A percentile compares a stretch with the other conserved stretches of the same genome.
These are phyloP conservation scores for Oikopleura albicans DNA, from an alignment of 23 tunicate species.

Conservation along the genomic window DNA sequence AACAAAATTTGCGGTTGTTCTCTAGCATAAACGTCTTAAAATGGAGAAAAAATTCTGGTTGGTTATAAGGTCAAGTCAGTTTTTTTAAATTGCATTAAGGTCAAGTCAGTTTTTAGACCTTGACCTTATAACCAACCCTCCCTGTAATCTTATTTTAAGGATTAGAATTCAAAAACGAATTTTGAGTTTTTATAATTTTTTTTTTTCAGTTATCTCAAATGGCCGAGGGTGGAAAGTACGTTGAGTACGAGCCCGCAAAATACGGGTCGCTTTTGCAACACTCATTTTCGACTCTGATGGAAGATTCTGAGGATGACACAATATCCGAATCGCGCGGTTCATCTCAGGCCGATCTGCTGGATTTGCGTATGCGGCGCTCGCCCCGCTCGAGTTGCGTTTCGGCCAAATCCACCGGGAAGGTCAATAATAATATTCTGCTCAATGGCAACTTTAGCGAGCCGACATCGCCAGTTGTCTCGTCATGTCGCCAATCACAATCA, in stretches of 20 bases:
- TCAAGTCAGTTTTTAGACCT: too few relatives aligned
- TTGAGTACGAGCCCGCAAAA: not conserved
- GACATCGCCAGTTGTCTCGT: not conserved
- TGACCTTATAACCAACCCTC: too few relatives aligned
- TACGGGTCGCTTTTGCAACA: conserved; percentile 2
- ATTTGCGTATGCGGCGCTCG: not conserved
- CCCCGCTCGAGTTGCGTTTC: not conserved
- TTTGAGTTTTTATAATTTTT: too few relatives aligned
- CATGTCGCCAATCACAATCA: not conserved
- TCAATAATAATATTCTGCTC: not conserved
- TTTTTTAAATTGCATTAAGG: too few relatives aligned
- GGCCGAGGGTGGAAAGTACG: conserved; percentile 10
- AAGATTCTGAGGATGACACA: not conserved
- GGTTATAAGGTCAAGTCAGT: too few relatives aligned
- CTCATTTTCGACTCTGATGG: not conserved
- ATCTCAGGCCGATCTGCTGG: not conserved
- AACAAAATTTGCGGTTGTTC: too few relatives aligned
- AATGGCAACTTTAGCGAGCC: not conserved
- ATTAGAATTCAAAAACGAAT: too few relatives aligned
- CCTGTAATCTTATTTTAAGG: too few relatives aligned
- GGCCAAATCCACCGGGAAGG: not conserved
- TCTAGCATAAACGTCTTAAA: too few relatives aligned
- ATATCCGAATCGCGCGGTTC: conserved; percentile 4
- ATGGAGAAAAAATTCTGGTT: too few relatives aligned
- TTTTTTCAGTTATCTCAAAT: conserved; percentile 6